phyloP scores from a whole-genome alignment of 2,888 invertebrate genomes.

The Hedychridium roseum region DNA sequence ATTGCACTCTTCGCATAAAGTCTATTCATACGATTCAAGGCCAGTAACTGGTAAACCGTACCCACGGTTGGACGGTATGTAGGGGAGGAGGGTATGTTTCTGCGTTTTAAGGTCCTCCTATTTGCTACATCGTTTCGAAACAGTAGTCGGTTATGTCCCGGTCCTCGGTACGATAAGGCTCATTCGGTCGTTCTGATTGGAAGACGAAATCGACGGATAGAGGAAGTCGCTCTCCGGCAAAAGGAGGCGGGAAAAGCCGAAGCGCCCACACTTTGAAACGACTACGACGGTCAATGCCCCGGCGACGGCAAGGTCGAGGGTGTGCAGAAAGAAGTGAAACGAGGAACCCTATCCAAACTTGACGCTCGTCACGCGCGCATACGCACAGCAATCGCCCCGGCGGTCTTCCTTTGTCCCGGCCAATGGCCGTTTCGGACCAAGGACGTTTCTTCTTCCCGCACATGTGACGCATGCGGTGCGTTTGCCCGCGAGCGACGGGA shows the following conservation, averaged over 20 bases:
- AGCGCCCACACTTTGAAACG: conserved; percentile 22
- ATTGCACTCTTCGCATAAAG: conserved; percentile 55
- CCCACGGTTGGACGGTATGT: no score
- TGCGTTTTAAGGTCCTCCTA: conserved; percentile 17
- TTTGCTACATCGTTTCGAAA: no score
- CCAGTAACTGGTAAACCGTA: conserved; percentile 40
- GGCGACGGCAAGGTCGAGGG: conserved; percentile 59
- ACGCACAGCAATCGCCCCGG: conserved; percentile 34
- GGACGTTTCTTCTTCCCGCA: conserved; percentile 50
- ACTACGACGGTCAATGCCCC: conserved; percentile 58
- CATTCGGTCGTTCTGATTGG: conserved; percentile 23
- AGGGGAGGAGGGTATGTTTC: no score
- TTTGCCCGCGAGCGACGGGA: conserved; percentile 1
- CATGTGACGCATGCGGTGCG: conserved; percentile 29
- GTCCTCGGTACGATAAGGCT: neutral
- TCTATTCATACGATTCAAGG: conserved; percentile 59
- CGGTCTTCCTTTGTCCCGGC: conserved; percentile 50
- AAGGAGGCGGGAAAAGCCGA: conserved; percentile 10
- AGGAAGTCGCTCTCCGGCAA: conserved; percentile 18
- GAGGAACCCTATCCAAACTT: neutral
- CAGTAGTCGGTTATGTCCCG: no score
- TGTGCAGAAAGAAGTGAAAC: conserved; percentile 30
- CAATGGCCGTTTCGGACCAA: conserved; percentile 61
- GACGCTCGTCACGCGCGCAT: no score
- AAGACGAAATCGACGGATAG: conserved; percentile 22